Evolutionary conservation across 2,113 vertebrate species (phyloP).

Genomic region (Macaca nemestrina): DNA sequence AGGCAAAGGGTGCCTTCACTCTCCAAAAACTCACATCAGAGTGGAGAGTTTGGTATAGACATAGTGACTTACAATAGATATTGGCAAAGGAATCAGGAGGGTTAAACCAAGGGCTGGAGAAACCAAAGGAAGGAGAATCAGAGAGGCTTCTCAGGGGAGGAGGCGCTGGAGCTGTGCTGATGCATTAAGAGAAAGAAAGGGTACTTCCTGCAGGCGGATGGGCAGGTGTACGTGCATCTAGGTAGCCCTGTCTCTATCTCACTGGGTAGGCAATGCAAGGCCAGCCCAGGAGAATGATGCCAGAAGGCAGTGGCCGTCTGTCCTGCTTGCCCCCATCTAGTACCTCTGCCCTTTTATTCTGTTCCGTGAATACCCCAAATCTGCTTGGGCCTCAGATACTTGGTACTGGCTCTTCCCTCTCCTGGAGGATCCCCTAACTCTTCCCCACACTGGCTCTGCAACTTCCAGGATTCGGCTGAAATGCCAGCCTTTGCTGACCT

Average conservation of each 20-base stretch:
- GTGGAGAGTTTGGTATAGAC: background rate
- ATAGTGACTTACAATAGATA: too few species aligned
- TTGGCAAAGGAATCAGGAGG: background rate
- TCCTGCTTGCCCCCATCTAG: background rate
- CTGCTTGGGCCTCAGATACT: background rate
- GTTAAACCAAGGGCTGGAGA: background rate
- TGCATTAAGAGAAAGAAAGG: background rate
- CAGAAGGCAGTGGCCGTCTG: rapidly evolving
- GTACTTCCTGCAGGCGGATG: rapidly evolving
- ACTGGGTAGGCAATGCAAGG: rapidly evolving
- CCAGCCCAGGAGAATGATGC: background rate
- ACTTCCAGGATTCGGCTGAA: background rate
- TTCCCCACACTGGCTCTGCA: background rate
- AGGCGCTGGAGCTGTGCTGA: background rate
- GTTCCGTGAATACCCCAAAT: background rate
- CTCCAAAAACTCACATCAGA: background rate
- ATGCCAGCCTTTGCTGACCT: background rate
- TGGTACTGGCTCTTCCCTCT: background rate
- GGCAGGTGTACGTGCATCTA: rapidly evolving
- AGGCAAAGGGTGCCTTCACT: background rate
- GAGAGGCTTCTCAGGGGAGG: background rate
- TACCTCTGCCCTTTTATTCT: background rate
- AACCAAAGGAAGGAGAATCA: background rate
- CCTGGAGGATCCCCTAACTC: background rate
- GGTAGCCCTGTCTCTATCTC: background rate